Evolutionary conservation across 1,140 invertebrate genomes (phyloP).

Genomic region (Drosophila takahashii): DNA sequence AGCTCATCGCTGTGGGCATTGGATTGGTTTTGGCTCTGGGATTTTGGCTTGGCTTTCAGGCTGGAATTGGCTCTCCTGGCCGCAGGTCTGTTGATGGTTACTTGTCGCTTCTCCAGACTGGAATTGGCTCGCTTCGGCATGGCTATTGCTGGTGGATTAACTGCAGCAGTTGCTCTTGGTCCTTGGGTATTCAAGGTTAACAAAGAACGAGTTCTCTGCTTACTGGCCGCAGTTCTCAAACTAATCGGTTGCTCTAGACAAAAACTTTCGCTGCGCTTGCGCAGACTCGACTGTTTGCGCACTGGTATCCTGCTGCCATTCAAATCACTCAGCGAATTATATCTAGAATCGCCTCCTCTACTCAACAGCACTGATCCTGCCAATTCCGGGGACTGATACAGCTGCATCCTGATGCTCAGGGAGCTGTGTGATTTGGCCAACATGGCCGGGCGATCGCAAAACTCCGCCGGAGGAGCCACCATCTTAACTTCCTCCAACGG

Average conservation of each 20-base stretch:
- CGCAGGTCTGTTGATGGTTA: slow-evolving; percentile 13
- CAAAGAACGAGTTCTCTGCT: slow-evolving; percentile 60
- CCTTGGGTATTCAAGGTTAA: slow-evolving; percentile 37
- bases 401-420: slow-evolving; percentile 60
- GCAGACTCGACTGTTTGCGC: slow-evolving; percentile 62
- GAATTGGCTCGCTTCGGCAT: slow-evolving; percentile 60
- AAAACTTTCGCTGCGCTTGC: slow-evolving; percentile 64
- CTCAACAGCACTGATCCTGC: slow-evolving; percentile 49
- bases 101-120: slow-evolving; percentile 53
- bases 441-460: slow-evolving; percentile 48
- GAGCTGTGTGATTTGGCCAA: slow-evolving; percentile 85
- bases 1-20: slow-evolving; percentile 69
- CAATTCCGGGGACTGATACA: slow-evolving; percentile 72
- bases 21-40: not conserved
- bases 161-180: slow-evolving; percentile 7
- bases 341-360: slow-evolving; percentile 46
- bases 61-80: slow-evolving; percentile 49
- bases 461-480: slow-evolving; percentile 29
- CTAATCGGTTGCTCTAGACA: slow-evolving; percentile 32
- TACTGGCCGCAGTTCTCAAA: slow-evolving; percentile 1
- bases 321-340: slow-evolving; percentile 86
- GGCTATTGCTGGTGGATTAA: not conserved
- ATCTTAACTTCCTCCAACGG: slow-evolving; percentile 10
- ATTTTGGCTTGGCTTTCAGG: slow-evolving; percentile 33
- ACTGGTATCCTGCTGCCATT: slow-evolving; percentile 85